Percentiles rank a stretch among this genome's conserved stretches.
Evolutionary conservation across 2,797 vertebrate species (phyloP).

Genomic region (Fistularia commersonii): DNA sequence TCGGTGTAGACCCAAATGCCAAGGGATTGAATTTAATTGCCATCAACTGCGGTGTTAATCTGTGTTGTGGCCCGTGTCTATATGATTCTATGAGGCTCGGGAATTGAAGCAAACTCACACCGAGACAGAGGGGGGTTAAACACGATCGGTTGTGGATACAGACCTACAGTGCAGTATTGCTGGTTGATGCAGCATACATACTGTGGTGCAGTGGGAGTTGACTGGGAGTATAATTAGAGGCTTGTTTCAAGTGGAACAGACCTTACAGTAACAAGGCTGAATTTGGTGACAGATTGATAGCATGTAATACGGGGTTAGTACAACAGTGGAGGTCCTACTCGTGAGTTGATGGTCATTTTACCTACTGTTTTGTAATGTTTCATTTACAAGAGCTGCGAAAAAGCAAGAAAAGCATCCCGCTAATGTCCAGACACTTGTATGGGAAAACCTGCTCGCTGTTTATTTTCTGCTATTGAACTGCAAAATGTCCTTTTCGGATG

Average conservation of each 20-base stretch:
- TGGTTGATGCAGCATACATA: conserved; percentile 46
- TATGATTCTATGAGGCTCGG: conserved; percentile 21
- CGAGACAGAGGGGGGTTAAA: not conserved
- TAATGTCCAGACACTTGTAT: no score
- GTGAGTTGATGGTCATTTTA: conserved; percentile 49
- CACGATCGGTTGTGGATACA: conserved; percentile 22
- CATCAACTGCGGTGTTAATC: conserved; percentile 25
- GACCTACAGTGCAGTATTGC: conserved; percentile 52
- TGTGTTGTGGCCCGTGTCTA: conserved; percentile 15
- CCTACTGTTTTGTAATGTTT: conserved; percentile 22
- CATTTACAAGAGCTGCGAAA: conserved; percentile 45
- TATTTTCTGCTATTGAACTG: no score
- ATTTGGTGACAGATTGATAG: conserved; percentile 69
- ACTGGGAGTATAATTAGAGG: conserved; percentile 67
- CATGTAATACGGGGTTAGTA: conserved; percentile 60
- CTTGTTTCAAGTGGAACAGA: conserved; percentile 61
- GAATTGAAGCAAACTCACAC: conserved; percentile 11
- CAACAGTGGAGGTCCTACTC: conserved; percentile 65
- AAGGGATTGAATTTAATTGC: not conserved
- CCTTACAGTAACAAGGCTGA: conserved; percentile 65
- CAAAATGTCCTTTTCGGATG: no score
- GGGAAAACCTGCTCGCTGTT: no score
- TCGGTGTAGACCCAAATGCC: conserved; percentile 4
- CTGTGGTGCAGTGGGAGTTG: conserved; percentile 70
- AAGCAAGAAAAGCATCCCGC: conserved; percentile 1